A percentile compares a stretch with the other conserved stretches of the same genome.
phyloP scores from a whole-genome alignment of 35 echinoderm and acorn worm species.

The Patiria miniata region DNA sequence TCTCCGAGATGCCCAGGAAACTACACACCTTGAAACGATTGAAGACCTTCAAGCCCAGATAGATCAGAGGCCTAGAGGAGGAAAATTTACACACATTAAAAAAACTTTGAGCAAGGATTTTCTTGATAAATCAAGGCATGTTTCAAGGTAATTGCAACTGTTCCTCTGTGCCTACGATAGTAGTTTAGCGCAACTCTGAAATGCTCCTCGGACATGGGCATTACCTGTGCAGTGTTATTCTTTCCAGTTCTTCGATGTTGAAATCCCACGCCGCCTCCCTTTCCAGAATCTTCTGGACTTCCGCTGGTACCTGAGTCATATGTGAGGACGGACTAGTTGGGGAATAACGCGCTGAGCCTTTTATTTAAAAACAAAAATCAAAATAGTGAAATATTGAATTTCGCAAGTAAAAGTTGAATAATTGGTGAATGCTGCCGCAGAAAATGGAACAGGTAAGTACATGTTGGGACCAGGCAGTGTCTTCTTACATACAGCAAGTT shows the following conservation, averaged over 20 bases:
- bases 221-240: slow-evolving; percentile 87
- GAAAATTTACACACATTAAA: background rate
- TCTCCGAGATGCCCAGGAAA: slow-evolving; percentile 86
- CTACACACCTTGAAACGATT: slow-evolving; percentile 79
- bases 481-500: too few species aligned
- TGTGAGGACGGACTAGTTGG: slow-evolving; percentile 69
- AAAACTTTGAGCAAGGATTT: background rate
- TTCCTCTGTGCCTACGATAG: too few species aligned
- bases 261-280: slow-evolving; percentile 69
- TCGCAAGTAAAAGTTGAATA: background rate
- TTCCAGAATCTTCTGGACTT: slow-evolving; percentile 82
- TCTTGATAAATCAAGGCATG: too few species aligned
- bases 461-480: too few species aligned
- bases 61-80: slow-evolving; percentile 70
- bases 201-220: too few species aligned
- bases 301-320: slow-evolving; percentile 76
- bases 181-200: too few species aligned
- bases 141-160: too few species aligned
- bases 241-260: slow-evolving; percentile 88
- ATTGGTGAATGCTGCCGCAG: background rate
- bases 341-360: slow-evolving; percentile 38
- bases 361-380: background rate
- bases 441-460: too few species aligned
- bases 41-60: slow-evolving; percentile 84
- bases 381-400: background rate